Conservation (phyloP, 1,140 invertebrate species). For the Ditylenchus dipsaci region DNA sequence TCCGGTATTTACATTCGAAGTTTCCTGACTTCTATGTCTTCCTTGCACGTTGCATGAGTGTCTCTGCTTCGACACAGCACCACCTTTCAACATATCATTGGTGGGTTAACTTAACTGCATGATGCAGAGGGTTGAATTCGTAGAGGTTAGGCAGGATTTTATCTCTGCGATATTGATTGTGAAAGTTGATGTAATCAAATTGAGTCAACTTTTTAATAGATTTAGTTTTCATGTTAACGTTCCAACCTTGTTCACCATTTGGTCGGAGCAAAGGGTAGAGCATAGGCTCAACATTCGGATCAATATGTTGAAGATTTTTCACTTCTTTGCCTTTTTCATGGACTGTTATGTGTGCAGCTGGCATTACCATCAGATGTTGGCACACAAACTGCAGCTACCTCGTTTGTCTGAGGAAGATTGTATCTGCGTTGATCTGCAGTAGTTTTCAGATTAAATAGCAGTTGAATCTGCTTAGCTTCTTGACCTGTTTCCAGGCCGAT, state of each 20-base stretch:
- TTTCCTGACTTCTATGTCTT: too few relatives aligned
- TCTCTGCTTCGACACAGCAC: not conserved
- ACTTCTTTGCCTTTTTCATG: conserved; percentile 1
- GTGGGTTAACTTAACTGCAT: not conserved
- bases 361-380: conserved; percentile 21
- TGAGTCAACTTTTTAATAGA: not conserved
- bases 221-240: not conserved
- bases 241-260: not conserved
- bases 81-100: not conserved
- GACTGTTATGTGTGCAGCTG: conserved; percentile 14
- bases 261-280: not conserved
- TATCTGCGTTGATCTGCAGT: not conserved
- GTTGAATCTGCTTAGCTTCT: too few relatives aligned
- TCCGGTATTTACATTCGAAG: too few relatives aligned
- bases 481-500: too few relatives aligned
- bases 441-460: not conserved
- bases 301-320: not conserved
- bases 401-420: conserved; percentile 25
- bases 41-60: too few relatives aligned
- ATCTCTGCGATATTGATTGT: not conserved
- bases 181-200: not conserved
- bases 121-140: not conserved
- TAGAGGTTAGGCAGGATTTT: too few relatives aligned
- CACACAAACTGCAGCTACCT: conserved; percentile 33
- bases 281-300: not conserved